Conservation (phyloP, 2,888 invertebrate genomes). For the Epirrita christyi region DNA sequence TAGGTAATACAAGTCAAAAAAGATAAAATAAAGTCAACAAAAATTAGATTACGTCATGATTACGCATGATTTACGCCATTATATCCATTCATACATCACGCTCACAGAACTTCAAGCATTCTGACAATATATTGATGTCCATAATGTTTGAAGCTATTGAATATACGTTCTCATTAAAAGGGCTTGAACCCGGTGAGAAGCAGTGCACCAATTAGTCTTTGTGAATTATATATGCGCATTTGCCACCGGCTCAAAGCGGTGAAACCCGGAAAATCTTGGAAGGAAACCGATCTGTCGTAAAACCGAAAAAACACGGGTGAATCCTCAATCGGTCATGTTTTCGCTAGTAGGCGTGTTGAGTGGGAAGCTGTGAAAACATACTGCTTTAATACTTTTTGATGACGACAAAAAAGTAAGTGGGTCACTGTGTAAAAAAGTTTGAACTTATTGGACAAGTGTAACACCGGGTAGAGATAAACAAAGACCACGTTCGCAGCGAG, state of each 20-base stretch:
- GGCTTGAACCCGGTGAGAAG: too few relatives aligned
- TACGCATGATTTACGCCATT: too few relatives aligned
- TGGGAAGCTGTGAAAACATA: neutral
- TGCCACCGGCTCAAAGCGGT: slow-evolving; percentile 8
- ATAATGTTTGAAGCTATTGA: too few relatives aligned
- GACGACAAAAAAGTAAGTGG: slow-evolving; percentile 2
- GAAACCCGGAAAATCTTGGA: slow-evolving; percentile 1
- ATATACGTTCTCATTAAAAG: too few relatives aligned
- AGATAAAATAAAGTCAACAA: too few relatives aligned
- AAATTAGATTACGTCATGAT: too few relatives aligned
- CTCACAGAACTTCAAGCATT: too few relatives aligned
- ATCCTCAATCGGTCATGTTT: neutral
- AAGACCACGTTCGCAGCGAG: slow-evolving; percentile 12
- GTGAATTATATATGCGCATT: slow-evolving; percentile 3
- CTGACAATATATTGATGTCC: too few relatives aligned
- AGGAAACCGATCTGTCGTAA: neutral
- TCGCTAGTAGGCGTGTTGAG: neutral
- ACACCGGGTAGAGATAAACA: slow-evolving; percentile 1
- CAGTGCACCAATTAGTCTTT: neutral
- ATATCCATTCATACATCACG: too few relatives aligned
- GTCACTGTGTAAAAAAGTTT: slow-evolving; percentile 7
- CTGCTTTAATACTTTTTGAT: neutral
- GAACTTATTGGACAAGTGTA: slow-evolving; percentile 12
- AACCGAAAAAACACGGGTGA: too few relatives aligned
- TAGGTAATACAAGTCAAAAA: too few relatives aligned